Evolutionary conservation across 2,797 vertebrate genomes (phyloP).

Genomic region (Silurus lanzhouensis): DNA sequence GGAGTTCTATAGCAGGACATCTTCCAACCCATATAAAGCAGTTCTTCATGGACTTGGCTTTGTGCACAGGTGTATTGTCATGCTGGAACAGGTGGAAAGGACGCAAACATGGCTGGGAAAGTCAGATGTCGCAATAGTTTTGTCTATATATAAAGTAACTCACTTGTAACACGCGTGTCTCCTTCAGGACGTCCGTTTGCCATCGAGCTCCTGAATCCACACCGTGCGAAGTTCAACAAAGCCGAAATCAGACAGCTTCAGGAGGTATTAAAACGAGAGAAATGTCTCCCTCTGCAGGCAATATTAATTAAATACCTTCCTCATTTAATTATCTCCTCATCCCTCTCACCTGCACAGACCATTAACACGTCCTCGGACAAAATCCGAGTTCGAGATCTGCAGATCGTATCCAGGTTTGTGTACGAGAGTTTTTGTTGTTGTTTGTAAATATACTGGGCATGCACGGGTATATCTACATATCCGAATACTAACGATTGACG

Average conservation of each 20-base stretch:
- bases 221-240: slow-evolving; percentile 72
- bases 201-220: slow-evolving; percentile 93
- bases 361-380: slow-evolving; percentile 92
- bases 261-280: slow-evolving; percentile 76
- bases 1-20: too few relatives aligned
- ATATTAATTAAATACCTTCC: too few relatives aligned
- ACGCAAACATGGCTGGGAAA: too few relatives aligned
- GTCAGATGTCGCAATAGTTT: too few relatives aligned
- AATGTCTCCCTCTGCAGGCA: not conserved
- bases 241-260: slow-evolving; percentile 87
- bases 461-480: not conserved
- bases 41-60: too few relatives aligned
- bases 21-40: too few relatives aligned
- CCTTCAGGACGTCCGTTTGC: slow-evolving; percentile 91
- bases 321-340: not conserved
- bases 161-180: not conserved
- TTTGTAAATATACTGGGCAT: not conserved
- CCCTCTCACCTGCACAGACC: slow-evolving; percentile 69
- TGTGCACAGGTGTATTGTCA: too few relatives aligned
- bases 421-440: not conserved
- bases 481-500: not conserved
- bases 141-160: too few relatives aligned
- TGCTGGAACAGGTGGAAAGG: too few relatives aligned
- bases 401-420: slow-evolving; percentile 86
- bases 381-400: slow-evolving; percentile 91